Evolutionary conservation across 2,113 vertebrate genomes (phyloP).

Genomic region (Oceanodroma tethys): DNA sequence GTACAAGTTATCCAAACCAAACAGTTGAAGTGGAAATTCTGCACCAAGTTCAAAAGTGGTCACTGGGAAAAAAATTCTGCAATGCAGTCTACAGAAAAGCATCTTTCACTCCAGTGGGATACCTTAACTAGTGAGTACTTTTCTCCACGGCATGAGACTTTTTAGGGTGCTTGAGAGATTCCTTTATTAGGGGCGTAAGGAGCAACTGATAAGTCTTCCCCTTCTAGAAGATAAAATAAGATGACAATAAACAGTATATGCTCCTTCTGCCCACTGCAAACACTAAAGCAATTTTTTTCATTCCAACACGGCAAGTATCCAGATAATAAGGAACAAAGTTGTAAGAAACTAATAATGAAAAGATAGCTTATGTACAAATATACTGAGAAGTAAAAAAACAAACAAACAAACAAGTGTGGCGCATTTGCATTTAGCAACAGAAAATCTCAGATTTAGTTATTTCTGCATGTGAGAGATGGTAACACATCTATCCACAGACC

Average conservation of each 20-base stretch:
- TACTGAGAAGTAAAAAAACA: neutral
- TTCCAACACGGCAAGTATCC: neutral
- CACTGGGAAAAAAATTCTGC: neutral
- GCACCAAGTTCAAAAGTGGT: neutral
- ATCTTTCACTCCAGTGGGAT: neutral
- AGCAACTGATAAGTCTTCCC: neutral
- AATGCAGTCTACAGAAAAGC: neutral
- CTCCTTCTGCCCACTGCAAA: neutral
- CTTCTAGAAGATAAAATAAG: neutral
- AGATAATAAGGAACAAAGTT: neutral
- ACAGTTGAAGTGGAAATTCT: neutral
- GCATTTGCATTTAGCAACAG: neutral
- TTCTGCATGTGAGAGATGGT: neutral
- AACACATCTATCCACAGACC: constrained; percentile 68
- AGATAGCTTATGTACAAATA: neutral
- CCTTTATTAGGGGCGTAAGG: neutral
- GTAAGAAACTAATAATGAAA: neutral
- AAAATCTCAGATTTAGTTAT: neutral
- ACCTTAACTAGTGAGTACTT: neutral
- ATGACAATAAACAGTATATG: neutral
- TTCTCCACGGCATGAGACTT: neutral
- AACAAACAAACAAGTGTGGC: neutral
- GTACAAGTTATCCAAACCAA: neutral
- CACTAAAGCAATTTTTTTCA: neutral
- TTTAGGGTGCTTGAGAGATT: neutral